Conservation (phyloP, 2,888 invertebrate species). For the Cephonodes hylas region DNA sequence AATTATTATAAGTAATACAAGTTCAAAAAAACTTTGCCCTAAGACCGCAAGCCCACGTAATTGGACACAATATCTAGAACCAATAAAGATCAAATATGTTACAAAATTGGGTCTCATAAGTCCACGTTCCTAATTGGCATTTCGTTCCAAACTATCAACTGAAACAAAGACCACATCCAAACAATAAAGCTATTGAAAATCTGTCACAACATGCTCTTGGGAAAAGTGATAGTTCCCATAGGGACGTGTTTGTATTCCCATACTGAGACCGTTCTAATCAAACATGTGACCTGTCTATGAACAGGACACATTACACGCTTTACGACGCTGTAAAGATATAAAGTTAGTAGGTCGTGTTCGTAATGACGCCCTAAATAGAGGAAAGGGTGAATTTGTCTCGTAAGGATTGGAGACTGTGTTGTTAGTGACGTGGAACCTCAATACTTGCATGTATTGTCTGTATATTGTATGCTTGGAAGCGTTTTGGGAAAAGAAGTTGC, state of each 20-base stretch:
- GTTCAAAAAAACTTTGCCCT: too few species aligned
- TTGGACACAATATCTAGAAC: not conserved
- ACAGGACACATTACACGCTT: constrained; percentile 30
- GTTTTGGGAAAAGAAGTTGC: too few species aligned
- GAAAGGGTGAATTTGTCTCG: not conserved
- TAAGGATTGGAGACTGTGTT: not conserved
- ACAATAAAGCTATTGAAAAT: not conserved
- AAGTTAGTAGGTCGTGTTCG: constrained; percentile 23
- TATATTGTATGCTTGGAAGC: too few species aligned
- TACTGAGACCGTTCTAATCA: constrained; percentile 43
- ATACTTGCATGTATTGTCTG: too few species aligned
- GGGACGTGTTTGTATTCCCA: constrained; percentile 3
- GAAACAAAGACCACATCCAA: not conserved
- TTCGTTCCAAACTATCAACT: not conserved
- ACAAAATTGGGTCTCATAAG: not conserved
- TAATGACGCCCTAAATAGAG: not conserved
- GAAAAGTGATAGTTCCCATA: not conserved
- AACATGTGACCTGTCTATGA: constrained; percentile 52
- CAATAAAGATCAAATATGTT: not conserved
- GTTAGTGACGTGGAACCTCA: too few species aligned
- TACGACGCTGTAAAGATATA: constrained; percentile 17
- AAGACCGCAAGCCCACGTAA: too few species aligned
- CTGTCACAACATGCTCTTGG: not conserved
- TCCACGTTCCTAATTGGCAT: not conserved
- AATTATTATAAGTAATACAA: too few species aligned